Evolutionary conservation across 1,140 invertebrate genomes (phyloP).

Genomic region (Achatina immaculata): DNA sequence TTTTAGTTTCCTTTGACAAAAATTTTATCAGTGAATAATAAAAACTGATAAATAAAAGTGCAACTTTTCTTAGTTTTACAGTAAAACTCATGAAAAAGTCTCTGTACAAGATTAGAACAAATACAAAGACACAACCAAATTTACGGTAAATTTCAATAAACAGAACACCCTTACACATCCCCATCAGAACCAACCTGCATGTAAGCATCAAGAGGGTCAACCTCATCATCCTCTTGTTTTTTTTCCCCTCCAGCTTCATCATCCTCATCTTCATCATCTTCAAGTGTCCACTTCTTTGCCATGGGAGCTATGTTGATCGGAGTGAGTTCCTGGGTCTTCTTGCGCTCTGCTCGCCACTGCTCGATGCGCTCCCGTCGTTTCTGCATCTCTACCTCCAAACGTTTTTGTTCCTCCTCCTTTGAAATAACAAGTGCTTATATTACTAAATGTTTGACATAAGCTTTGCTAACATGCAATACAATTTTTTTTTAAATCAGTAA

Average conservation of each 20-base stretch:
- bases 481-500: not conserved
- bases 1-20: too few relatives aligned
- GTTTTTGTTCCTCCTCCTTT: conserved; percentile 79
- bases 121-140: too few relatives aligned
- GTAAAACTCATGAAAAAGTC: too few relatives aligned
- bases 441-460: not conserved
- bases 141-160: too few relatives aligned
- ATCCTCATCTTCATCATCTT: conserved; percentile 71
- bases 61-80: too few relatives aligned
- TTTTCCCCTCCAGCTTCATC: conserved; percentile 46
- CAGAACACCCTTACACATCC: too few relatives aligned
- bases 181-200: conserved; percentile 86
- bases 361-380: conserved; percentile 94
- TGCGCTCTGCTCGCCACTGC: conserved; percentile 89
- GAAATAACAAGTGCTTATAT: not conserved
- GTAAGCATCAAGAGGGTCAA: conserved; percentile 96
- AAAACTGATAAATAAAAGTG: too few relatives aligned
- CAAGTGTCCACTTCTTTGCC: conserved; percentile 83
- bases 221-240: conserved; percentile 77
- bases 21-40: too few relatives aligned
- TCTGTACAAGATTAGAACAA: too few relatives aligned
- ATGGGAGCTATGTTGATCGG: conserved; percentile 61
- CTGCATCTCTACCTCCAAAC: conserved; percentile 94
- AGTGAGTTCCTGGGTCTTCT: conserved; percentile 71
- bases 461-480: not conserved